Conservation (phyloP, 2,797 vertebrate species). For the Zenarchopterus dispar region DNA sequence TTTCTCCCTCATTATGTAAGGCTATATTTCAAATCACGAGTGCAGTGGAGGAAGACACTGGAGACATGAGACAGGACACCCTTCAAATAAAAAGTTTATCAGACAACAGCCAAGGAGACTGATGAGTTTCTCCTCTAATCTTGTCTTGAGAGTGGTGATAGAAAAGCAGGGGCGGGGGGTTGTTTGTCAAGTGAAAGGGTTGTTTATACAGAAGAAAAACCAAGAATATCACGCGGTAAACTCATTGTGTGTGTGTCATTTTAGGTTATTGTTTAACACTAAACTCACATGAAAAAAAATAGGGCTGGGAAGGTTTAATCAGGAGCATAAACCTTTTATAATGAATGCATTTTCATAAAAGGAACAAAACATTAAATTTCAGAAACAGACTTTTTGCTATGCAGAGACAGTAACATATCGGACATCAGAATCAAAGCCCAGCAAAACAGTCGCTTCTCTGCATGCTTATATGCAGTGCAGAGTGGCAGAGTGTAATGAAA, state of each 20-base stretch:
- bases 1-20: constrained; percentile 86
- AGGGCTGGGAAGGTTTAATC: neutral
- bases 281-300: constrained; percentile 15
- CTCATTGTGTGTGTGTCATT: neutral
- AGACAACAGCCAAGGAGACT: constrained; percentile 71
- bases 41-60: constrained; percentile 82
- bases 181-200: constrained; percentile 34
- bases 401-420: constrained; percentile 56
- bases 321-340: constrained; percentile 14
- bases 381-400: constrained; percentile 32
- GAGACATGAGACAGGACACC: constrained; percentile 81
- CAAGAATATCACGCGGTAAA: constrained; percentile 12
- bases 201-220: constrained; percentile 22
- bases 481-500: constrained; percentile 77
- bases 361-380: constrained; percentile 26
- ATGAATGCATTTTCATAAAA: constrained; percentile 18
- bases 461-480: constrained; percentile 56
- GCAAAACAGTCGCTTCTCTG: constrained; percentile 56
- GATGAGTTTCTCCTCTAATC: constrained; percentile 74
- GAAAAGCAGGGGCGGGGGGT: constrained; percentile 27
- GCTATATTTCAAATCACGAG: constrained; percentile 86
- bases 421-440: constrained; percentile 71
- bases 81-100: constrained; percentile 82
- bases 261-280: constrained; percentile 7
- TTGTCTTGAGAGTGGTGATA: constrained; percentile 56